Percentiles rank a stretch among this genome's conserved stretches.
These are phyloP conservation scores for Brachynemurus nebulosus DNA, from an alignment of 2,888 invertebrate genomes.

Conservation along the genomic window DNA sequence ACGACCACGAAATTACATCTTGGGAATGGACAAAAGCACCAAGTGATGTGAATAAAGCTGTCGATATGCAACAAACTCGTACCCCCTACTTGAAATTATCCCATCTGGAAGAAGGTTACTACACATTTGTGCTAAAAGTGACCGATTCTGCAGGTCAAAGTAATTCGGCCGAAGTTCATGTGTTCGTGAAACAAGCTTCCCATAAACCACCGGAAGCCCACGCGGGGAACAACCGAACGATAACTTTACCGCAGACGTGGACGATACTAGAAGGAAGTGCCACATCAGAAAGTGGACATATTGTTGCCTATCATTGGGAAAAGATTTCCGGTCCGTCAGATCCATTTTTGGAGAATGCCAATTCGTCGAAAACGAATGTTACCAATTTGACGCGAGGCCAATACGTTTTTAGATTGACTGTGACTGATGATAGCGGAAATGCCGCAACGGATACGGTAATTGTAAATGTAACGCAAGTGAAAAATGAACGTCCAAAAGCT, in stretches of 20 bases:
- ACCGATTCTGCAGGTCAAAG: conserved; percentile 83
- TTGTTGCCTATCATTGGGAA: conserved; percentile 72
- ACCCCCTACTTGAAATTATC: conserved; percentile 76
- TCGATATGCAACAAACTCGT: conserved; percentile 90
- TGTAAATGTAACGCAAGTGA: conserved; percentile 74
- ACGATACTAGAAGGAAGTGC: conserved; percentile 60
- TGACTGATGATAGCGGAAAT: conserved; percentile 72
- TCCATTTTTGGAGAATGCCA: conserved; percentile 32
- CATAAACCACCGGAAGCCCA: conserved; percentile 68
- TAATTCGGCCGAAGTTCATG: conserved; percentile 76
- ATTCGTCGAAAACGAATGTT: conserved; percentile 49
- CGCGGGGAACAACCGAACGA: conserved; percentile 49
- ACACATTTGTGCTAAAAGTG: conserved; percentile 75
- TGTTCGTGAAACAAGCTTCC: conserved; percentile 83
- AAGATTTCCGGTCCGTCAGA: conserved; percentile 56
- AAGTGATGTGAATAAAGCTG: conserved; percentile 76
- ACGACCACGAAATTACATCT: conserved; percentile 82
- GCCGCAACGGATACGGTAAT: conserved; percentile 57
- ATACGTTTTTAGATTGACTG: conserved; percentile 68
- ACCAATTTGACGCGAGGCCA: conserved; percentile 71
- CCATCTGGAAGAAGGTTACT: conserved; percentile 85
- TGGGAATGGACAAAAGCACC: conserved; percentile 95
- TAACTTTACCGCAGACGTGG: conserved; percentile 74
- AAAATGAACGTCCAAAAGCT: conserved; percentile 79
- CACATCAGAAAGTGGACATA: conserved; percentile 62